These are phyloP conservation scores for Triplophysa siluroides DNA, from an alignment of 2,113 vertebrate genomes.

Conservation along the genomic window DNA sequence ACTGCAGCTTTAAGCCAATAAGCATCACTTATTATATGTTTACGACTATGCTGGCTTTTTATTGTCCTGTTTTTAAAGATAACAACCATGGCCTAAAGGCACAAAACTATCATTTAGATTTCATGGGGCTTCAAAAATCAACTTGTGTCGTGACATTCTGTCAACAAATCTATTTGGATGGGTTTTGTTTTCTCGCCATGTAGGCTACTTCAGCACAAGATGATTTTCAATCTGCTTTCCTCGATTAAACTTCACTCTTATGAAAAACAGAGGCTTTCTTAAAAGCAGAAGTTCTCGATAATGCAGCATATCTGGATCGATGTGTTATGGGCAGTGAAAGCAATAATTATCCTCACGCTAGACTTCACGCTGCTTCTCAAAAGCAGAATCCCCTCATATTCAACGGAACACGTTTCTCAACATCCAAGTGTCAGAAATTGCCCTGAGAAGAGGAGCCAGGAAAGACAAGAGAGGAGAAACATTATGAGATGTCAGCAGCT, in stretches of 20 bases:
- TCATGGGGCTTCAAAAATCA: too few relatives aligned
- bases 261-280: slow-evolving; percentile 20
- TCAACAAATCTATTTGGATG: not conserved
- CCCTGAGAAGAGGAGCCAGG: slow-evolving; percentile 45
- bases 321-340: slow-evolving; percentile 11
- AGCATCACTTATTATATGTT: too few relatives aligned
- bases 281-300: slow-evolving; percentile 25
- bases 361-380: slow-evolving; percentile 16
- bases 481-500: slow-evolving; percentile 75
- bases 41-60: too few relatives aligned
- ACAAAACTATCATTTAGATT: too few relatives aligned
- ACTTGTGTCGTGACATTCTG: too few relatives aligned
- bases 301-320: slow-evolving; percentile 37
- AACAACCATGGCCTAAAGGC: too few relatives aligned
- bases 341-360: slow-evolving; percentile 23
- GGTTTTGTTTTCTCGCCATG: not conserved
- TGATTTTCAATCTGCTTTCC: not conserved
- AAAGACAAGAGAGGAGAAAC: slow-evolving; percentile 56
- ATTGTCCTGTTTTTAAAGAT: too few relatives aligned
- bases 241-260: not conserved
- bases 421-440: slow-evolving; percentile 63
- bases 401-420: slow-evolving; percentile 61
- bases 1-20: too few relatives aligned
- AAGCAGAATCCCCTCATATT: slow-evolving; percentile 47
- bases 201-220: not conserved